phyloP scores from a whole-genome alignment of 2,113 vertebrate genomes.

The Procavia capensis region DNA sequence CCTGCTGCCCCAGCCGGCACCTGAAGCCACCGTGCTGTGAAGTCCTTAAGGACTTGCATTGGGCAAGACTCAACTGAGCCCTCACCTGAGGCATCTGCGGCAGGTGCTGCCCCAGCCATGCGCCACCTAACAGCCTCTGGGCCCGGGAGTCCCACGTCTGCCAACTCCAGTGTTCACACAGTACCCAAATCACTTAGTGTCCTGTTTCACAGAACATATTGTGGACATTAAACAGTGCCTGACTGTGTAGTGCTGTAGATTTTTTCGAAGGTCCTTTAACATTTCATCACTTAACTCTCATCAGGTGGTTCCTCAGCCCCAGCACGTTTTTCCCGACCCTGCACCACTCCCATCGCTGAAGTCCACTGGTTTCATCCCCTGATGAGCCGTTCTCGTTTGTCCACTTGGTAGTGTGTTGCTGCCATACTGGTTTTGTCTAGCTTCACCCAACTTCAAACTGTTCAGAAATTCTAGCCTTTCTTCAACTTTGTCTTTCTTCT shows the following conservation, averaged over 20 bases:
- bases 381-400: background rate
- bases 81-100: no score
- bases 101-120: no score
- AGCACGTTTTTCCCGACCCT: background rate
- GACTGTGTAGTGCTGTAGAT: background rate
- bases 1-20: no score
- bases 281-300: background rate
- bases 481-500: constrained; percentile 25
- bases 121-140: no score
- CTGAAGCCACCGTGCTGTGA: no score
- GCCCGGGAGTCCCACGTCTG: no score
- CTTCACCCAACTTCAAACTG: background rate
- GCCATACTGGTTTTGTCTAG: background rate
- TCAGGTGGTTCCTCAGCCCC: background rate
- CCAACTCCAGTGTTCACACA: no score
- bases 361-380: background rate
- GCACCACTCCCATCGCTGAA: background rate
- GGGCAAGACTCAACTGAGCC: no score
- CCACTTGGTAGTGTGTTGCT: background rate
- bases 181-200: no score
- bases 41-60: no score
- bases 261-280: background rate
- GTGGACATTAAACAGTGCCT: no score
- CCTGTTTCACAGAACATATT: no score
- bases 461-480: background rate